phyloP scores from a whole-genome alignment of 2,113 vertebrate genomes.

The Sorex araneus region DNA sequence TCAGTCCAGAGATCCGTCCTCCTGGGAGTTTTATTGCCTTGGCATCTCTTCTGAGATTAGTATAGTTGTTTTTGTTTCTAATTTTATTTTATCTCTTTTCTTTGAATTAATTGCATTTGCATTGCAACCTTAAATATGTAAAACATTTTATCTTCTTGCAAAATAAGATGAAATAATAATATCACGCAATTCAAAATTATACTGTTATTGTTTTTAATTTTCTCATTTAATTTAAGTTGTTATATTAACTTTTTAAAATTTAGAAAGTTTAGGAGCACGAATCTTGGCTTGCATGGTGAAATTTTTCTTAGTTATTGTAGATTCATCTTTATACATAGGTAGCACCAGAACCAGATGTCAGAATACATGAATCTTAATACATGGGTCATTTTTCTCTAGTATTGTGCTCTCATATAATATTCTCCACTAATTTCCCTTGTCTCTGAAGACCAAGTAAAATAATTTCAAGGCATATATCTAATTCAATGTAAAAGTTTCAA shows the following conservation, averaged over 20 bases:
- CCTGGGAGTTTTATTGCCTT: too few relatives aligned
- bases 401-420: background rate
- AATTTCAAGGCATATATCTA: background rate
- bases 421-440: background rate
- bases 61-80: too few relatives aligned
- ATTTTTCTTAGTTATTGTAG: background rate
- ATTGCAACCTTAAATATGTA: conserved; percentile 48
- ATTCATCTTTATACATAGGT: background rate
- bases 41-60: too few relatives aligned
- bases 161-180: conserved; percentile 56
- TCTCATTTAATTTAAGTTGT: conserved; percentile 40
- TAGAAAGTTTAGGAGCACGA: background rate
- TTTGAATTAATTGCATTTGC: conserved; percentile 36
- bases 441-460: conserved; percentile 47
- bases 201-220: conserved; percentile 59
- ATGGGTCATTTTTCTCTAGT: background rate
- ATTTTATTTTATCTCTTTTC: background rate
- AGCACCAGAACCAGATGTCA: background rate
- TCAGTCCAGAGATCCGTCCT: too few relatives aligned
- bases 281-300: background rate
- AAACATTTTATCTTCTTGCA: conserved; percentile 24
- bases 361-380: background rate
- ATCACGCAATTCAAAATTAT: conserved; percentile 50
- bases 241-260: conserved; percentile 42
- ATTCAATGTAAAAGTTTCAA: too few relatives aligned